Base-by-base conservation (phyloP, 2,888 invertebrate species). In the Coleophora deauratella region DNA sequence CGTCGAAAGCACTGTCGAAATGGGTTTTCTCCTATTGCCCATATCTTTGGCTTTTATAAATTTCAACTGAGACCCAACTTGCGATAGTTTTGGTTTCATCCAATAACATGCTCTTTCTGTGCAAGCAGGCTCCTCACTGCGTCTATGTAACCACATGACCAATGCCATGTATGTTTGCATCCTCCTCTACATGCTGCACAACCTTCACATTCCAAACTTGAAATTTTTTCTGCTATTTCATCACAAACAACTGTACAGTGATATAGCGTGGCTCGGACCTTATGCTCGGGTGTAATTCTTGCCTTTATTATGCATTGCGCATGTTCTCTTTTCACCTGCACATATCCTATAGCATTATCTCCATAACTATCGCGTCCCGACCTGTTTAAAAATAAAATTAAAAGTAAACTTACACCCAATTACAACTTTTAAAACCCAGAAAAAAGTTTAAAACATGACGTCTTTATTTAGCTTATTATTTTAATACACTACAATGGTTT, bases 251-350 rank as follows among this genome's bases (percentile, higher is more conserved):
- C 39, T 35, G 10, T 35, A 12, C 43, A 43, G 27, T 35, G 39
- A 27, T 46, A 45, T 8, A 38, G 31, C 39, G 10, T 41, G 9
- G 34, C 7, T 35, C 42, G 44, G 35, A 44, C 35, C 13, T 31
- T 28, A 15, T 47, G 43, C 33, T 47, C 45, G 2, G 47, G 47
- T 6, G 37, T 40, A 3, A 45, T 43, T 28, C 40, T 38, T 21
- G 40, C 40, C 35, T 43, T 43, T 12, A 45, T 41, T 9, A 40
- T 48, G 37, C 48, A 48, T 9, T 43, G 4, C 31, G 40, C 36
- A 36, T 14, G n/a, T n/a, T 12, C 38, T 27, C 46, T 37, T 35
- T 45, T 40, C 15, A 45, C 12, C 28, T 45, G 40, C 1, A 46
- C 41, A 21, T 41, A 43, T 4, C 36, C 37, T 14, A 44, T 40